Percentiles rank a stretch among this genome's conserved stretches.
These are phyloP conservation scores for Drosophila grimshawi DNA, from an alignment of 1,140 invertebrate genomes.

Conservation along the genomic window DNA sequence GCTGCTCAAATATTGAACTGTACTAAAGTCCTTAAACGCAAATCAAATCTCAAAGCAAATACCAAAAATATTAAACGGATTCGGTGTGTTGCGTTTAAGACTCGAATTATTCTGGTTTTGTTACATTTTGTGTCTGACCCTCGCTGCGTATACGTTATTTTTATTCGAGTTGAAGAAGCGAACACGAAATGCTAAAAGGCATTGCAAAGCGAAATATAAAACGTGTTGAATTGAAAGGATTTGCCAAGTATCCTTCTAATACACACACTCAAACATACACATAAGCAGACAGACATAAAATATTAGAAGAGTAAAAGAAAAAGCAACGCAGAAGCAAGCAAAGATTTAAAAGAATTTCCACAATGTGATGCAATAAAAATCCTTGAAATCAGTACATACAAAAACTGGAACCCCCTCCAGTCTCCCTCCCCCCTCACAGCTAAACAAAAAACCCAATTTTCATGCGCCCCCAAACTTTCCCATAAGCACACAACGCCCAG, in stretches of 20 bases:
- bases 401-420: conserved; percentile 5
- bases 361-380: conserved; percentile 82
- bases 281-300: conserved; percentile 59
- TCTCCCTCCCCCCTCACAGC: neutral
- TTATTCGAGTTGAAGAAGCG: conserved; percentile 32
- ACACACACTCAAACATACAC: neutral
- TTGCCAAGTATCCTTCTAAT: conserved; percentile 25
- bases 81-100: neutral
- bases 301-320: conserved; percentile 71
- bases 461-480: conserved; percentile 15
- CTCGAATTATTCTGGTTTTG: neutral
- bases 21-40: neutral
- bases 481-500: neutral
- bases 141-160: conserved; percentile 68
- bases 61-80: neutral
- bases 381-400: conserved; percentile 68
- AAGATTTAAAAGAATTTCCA: conserved; percentile 83
- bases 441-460: conserved; percentile 7
- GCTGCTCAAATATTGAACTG: too few relatives aligned
- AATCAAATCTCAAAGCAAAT: neutral
- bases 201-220: conserved; percentile 42
- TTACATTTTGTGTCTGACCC: conserved; percentile 6
- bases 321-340: conserved; percentile 73
- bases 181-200: conserved; percentile 24
- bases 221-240: conserved; percentile 66